Percentiles rank a stretch among this genome's conserved stretches.
These are phyloP conservation scores for Sternotherus odoratus DNA, from an alignment of 2,797 vertebrate genomes.

Conservation along the genomic window DNA sequence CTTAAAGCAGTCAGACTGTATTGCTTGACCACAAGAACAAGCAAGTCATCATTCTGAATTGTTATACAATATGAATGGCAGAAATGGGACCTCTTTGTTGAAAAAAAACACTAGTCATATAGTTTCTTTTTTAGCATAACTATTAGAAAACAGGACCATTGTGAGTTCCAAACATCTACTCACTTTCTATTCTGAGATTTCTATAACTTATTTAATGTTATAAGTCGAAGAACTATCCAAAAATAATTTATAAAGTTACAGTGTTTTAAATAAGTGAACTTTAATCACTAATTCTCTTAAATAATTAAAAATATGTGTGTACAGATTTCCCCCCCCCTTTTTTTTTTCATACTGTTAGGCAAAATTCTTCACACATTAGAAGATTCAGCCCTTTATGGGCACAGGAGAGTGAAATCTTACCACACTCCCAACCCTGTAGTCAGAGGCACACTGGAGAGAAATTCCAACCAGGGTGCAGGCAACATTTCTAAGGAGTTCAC, in stretches of 20 bases:
- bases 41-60: slow-evolving; percentile 71
- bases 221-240: neutral
- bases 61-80: slow-evolving; percentile 55
- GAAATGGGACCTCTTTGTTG: slow-evolving; percentile 45
- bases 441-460: neutral
- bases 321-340: neutral
- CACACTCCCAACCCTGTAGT: neutral
- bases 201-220: neutral
- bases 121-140: slow-evolving; percentile 21
- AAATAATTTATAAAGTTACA: neutral
- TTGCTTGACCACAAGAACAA: slow-evolving; percentile 78
- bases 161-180: slow-evolving; percentile 14
- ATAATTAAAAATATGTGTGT: neutral
- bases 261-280: neutral
- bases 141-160: slow-evolving; percentile 59
- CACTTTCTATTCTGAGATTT: neutral
- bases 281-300: neutral
- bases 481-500: neutral
- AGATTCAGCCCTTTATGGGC: neutral
- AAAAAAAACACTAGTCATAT: slow-evolving; percentile 47
- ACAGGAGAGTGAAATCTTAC: too few relatives aligned
- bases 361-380: neutral
- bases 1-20: slow-evolving; percentile 67
- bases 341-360: neutral
- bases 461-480: neutral